phyloP scores from a whole-genome alignment of 2,888 invertebrate genomes.

The Drosophila pseudotalamancana region DNA sequence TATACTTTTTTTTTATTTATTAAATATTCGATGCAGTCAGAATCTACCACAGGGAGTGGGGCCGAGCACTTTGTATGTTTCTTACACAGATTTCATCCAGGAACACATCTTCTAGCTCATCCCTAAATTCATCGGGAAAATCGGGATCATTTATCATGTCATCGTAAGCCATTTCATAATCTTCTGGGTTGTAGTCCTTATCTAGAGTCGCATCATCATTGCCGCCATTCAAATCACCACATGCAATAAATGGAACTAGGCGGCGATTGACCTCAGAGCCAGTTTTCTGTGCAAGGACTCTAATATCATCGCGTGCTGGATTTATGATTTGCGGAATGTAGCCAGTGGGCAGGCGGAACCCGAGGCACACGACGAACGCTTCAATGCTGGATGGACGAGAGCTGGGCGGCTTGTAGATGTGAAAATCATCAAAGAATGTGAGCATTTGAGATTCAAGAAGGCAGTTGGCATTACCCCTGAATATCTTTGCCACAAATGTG shows the following conservation, averaged over 20 bases:
- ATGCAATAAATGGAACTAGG: slow-evolving; percentile 96
- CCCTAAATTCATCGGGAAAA: slow-evolving; percentile 31
- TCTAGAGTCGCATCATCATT: slow-evolving; percentile 86
- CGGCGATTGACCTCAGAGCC: slow-evolving; percentile 89
- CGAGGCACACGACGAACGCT: slow-evolving; percentile 97
- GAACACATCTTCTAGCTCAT: slow-evolving; percentile 5
- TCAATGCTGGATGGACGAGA: slow-evolving; percentile 99
- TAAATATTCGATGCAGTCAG: background rate
- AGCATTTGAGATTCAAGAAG: slow-evolving; percentile 95
- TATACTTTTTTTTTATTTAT: background rate
- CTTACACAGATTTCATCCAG: slow-evolving; percentile 14
- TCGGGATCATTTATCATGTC: slow-evolving; percentile 37
- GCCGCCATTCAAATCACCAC: slow-evolving; percentile 90
- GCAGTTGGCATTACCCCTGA: slow-evolving; percentile 96
- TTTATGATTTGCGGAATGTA: slow-evolving; percentile 91
- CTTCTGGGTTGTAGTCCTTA: background rate
- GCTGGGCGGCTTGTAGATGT: slow-evolving; percentile 96
- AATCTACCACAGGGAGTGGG: slow-evolving; percentile 3
- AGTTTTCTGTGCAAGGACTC: slow-evolving; percentile 90
- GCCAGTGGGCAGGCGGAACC: slow-evolving; percentile 92
- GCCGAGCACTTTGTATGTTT: background rate
- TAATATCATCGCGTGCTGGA: slow-evolving; percentile 90
- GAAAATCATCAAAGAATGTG: slow-evolving; percentile 95
- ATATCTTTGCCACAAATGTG: slow-evolving; percentile 98
- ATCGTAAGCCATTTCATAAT: slow-evolving; percentile 41